Evolutionary conservation across 2,113 vertebrate species (phyloP).

Genomic region (Neolamprologus sp.): DNA sequence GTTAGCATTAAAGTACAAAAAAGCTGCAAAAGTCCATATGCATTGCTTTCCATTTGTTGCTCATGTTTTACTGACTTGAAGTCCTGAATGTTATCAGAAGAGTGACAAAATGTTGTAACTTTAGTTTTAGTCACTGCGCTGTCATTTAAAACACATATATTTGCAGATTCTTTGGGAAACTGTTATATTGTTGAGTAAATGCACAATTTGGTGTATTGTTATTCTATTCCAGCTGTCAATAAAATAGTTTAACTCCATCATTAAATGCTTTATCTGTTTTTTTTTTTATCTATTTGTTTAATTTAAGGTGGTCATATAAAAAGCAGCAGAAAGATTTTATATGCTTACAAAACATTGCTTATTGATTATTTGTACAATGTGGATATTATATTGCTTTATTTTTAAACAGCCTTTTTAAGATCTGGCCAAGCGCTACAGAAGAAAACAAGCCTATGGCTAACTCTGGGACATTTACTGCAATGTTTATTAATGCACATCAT

Average conservation of each 20-base stretch:
- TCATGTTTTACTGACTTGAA: background rate
- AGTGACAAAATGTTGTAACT: background rate
- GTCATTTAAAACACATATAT: constrained; percentile 69
- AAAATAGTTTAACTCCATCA: constrained; percentile 55
- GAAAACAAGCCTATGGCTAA: background rate
- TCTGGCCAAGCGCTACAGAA: background rate
- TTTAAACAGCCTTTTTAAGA: background rate
- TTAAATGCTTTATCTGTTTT: background rate
- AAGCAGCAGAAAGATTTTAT: background rate
- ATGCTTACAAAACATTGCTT: background rate
- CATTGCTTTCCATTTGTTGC: constrained; percentile 1
- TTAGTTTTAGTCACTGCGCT: constrained; percentile 15
- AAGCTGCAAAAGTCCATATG: background rate
- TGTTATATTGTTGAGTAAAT: constrained; percentile 73
- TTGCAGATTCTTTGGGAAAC: constrained; percentile 69
- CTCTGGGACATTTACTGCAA: background rate
- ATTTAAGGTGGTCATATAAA: background rate
- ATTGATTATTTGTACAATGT: background rate
- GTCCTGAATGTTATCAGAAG: constrained; percentile 11
- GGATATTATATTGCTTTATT: background rate
- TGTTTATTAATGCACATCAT: background rate
- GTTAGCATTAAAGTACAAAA: background rate
- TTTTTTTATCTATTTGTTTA: background rate
- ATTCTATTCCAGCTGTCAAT: constrained; percentile 66
- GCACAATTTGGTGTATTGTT: constrained; percentile 78